Evolutionary conservation across 1,140 invertebrate genomes (phyloP).

Genomic region (Asobara japonica): DNA sequence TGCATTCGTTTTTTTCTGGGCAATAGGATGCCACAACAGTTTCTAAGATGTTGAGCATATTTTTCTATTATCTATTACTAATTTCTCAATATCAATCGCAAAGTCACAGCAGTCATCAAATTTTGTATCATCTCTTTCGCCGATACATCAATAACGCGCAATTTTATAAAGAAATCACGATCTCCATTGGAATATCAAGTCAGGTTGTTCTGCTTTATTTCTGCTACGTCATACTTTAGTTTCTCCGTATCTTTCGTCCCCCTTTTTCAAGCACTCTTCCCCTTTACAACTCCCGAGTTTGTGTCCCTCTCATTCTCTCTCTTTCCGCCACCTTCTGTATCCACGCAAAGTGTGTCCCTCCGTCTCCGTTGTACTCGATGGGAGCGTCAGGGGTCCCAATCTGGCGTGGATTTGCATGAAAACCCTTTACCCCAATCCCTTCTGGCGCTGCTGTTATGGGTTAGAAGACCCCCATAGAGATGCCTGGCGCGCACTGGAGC

Average conservation of each 20-base stretch:
- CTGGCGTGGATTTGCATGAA: conserved; percentile 56
- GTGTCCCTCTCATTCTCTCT: too few relatives aligned
- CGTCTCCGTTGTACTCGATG: conserved; percentile 15
- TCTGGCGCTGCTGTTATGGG: conserved; percentile 35
- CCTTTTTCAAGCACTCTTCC: conserved; percentile 1
- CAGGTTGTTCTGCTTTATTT: background rate
- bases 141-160: conserved; percentile 28
- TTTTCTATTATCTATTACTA: background rate
- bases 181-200: conserved; percentile 39
- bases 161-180: conserved; percentile 45
- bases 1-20: too few relatives aligned
- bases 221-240: conserved; percentile 32
- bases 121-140: conserved; percentile 38
- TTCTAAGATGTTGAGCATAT: too few relatives aligned
- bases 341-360: background rate
- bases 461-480: conserved; percentile 35
- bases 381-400: conserved; percentile 40
- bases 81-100: background rate
- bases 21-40: too few relatives aligned
- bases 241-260: conserved; percentile 27
- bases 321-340: background rate
- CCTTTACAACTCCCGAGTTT: background rate
- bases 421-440: conserved; percentile 44
- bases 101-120: background rate
- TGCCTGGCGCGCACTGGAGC: conserved; percentile 32